Percentiles rank a stretch among this genome's conserved stretches.
Conservation (phyloP, 2,797 vertebrate species). For the Microctenopoma lineatum region DNA sequence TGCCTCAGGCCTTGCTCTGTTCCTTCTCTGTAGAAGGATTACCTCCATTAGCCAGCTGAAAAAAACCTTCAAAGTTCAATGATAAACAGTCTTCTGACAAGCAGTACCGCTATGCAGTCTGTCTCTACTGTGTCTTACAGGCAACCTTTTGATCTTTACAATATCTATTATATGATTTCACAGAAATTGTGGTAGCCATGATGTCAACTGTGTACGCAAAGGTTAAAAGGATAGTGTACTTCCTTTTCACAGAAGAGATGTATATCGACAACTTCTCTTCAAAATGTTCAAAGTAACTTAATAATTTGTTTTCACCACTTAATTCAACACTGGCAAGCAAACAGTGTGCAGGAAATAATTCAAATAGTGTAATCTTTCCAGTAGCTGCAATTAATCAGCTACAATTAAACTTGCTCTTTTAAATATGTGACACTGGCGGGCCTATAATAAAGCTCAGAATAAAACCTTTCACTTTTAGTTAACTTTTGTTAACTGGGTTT, state of each 20-base stretch:
- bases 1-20: constrained; percentile 50
- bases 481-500: no score
- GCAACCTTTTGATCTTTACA: constrained; percentile 30
- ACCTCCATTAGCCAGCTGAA: constrained; percentile 38
- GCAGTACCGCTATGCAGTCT: constrained; percentile 5
- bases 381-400: background rate
- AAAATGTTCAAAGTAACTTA: background rate
- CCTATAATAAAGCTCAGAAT: constrained; percentile 3
- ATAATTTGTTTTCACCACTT: background rate
- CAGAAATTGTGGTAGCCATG: constrained; percentile 3
- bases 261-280: background rate
- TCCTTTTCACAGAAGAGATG: background rate
- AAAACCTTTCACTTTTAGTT: no score
- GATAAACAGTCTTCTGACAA: constrained; percentile 30
- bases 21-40: constrained; percentile 38
- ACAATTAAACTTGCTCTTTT: background rate
- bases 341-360: background rate
- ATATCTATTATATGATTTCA: constrained; percentile 3
- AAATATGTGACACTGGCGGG: background rate
- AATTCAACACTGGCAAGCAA: background rate
- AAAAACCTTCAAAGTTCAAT: constrained; percentile 47
- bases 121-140: constrained; percentile 6
- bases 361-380: background rate
- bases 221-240: background rate
- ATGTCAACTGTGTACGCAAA: constrained; percentile 15